Evolutionary conservation across 2,113 vertebrate species (phyloP).

Genomic region (Orycteropus afer): DNA sequence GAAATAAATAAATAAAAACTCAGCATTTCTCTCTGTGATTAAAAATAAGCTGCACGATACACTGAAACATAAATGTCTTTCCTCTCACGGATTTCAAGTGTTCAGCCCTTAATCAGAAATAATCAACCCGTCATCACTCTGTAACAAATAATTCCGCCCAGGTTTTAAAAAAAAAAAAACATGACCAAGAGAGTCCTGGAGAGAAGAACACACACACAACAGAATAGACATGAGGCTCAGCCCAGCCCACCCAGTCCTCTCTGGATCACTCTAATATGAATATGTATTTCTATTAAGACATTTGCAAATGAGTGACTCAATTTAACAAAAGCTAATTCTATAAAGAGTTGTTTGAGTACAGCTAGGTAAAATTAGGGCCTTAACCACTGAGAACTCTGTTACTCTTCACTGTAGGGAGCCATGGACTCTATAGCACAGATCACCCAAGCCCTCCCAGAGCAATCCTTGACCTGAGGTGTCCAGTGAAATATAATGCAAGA

Average conservation of each 20-base stretch:
- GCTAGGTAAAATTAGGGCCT: constrained; percentile 15
- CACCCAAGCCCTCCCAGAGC: not conserved
- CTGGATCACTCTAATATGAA: not conserved
- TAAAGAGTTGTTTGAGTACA: constrained; percentile 3
- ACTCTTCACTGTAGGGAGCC: not conserved
- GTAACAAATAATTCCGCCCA: not conserved
- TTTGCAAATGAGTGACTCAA: constrained; percentile 48
- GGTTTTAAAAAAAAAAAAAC: not conserved
- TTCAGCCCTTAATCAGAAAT: constrained; percentile 39
- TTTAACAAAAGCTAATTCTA: constrained; percentile 39
- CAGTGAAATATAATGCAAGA: not conserved
- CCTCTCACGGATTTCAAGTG: not conserved
- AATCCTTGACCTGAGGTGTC: not conserved
- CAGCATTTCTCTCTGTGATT: constrained; percentile 6
- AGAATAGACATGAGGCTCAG: not conserved
- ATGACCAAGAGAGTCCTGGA: not conserved
- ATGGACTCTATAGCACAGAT: not conserved
- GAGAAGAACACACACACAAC: not conserved
- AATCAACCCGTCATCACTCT: not conserved
- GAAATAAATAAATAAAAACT: not conserved
- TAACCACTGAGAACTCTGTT: not conserved
- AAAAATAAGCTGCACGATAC: constrained; percentile 3
- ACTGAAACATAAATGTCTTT: constrained; percentile 39
- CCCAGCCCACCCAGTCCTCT: not conserved
- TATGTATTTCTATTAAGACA: constrained; percentile 12